Evolutionary conservation across 2,888 invertebrate species (phyloP).

Genomic region (Notocelia uddmanniana): DNA sequence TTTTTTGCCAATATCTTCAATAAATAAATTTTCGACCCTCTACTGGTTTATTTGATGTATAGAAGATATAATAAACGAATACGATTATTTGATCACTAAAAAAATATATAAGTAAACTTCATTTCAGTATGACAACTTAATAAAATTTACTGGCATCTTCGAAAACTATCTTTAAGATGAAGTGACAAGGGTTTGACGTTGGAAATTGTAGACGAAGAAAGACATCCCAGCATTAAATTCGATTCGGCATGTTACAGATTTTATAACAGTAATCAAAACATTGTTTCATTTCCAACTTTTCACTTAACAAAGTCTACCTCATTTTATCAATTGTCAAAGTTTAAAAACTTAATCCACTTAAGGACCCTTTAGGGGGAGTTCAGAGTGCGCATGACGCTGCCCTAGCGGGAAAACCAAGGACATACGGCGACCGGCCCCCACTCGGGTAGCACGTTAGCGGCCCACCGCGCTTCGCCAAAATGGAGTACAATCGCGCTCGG

Average conservation of each 20-base stretch:
- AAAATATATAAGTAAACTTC: not conserved
- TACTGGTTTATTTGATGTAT: too few relatives aligned
- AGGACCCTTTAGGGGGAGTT: slow-evolving; percentile 76
- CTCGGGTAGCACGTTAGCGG: slow-evolving; percentile 61
- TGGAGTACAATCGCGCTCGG: slow-evolving; percentile 69
- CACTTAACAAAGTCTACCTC: slow-evolving; percentile 79
- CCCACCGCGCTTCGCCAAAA: slow-evolving; percentile 59
- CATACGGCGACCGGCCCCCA: slow-evolving; percentile 68
- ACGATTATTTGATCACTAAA: not conserved
- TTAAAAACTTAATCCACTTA: slow-evolving; percentile 85
- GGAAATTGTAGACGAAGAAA: slow-evolving; percentile 20
- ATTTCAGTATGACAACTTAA: slow-evolving; percentile 30
- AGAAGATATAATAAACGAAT: too few relatives aligned
- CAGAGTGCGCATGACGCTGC: slow-evolving; percentile 79
- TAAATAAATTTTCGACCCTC: too few relatives aligned
- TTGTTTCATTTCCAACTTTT: slow-evolving; percentile 70
- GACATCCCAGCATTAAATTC: slow-evolving; percentile 16
- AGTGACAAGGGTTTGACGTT: slow-evolving; percentile 69
- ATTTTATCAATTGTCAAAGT: slow-evolving; percentile 84
- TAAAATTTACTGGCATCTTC: slow-evolving; percentile 38
- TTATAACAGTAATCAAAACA: slow-evolving; percentile 48
- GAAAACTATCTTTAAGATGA: slow-evolving; percentile 52
- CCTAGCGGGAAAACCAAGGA: slow-evolving; percentile 82
- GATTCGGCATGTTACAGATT: slow-evolving; percentile 7
- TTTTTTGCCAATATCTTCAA: too few relatives aligned